These are phyloP conservation scores for Steinernema khuongi DNA, from an alignment of 1,140 invertebrate species.

Conservation along the genomic window DNA sequence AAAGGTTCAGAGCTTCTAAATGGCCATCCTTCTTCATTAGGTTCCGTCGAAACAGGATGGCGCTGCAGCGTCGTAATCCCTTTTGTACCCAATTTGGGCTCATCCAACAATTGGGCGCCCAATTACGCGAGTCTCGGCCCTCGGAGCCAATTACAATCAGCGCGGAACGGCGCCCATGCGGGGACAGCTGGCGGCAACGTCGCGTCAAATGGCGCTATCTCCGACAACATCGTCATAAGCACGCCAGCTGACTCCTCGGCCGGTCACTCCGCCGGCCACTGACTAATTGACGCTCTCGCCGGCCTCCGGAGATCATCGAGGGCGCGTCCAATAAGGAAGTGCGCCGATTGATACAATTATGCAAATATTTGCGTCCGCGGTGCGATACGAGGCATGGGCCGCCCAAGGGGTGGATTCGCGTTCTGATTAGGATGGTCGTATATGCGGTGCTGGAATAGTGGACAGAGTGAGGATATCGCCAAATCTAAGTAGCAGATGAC, in stretches of 20 bases:
- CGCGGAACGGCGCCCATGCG: neutral
- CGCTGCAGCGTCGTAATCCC: neutral
- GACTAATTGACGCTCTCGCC: conserved; percentile 1
- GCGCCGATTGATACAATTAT: conserved; percentile 8
- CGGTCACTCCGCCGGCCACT: neutral
- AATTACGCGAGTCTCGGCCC: conserved; percentile 5
- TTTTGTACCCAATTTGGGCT: neutral
- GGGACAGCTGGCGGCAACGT: conserved; percentile 7
- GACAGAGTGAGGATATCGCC: too few relatives aligned
- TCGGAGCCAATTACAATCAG: conserved; percentile 11
- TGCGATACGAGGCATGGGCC: neutral
- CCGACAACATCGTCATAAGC: conserved; percentile 7
- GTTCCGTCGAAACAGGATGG: too few relatives aligned
- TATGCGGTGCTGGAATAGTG: too few relatives aligned
- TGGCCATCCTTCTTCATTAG: too few relatives aligned
- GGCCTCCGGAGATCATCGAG: neutral
- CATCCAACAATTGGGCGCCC: neutral
- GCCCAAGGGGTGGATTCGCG: neutral
- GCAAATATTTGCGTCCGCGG: conserved; percentile 5
- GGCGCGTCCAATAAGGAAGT: conserved; percentile 4
- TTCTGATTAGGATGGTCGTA: neutral
- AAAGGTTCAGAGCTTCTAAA: too few relatives aligned
- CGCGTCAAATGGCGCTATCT: conserved; percentile 12
- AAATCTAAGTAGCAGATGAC: too few relatives aligned
- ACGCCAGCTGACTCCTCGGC: neutral